Evolutionary conservation across 2,888 invertebrate species (phyloP), one percentile per base, ranked within the genome.

Genomic region (Shargacucullia verbasci): DNA sequence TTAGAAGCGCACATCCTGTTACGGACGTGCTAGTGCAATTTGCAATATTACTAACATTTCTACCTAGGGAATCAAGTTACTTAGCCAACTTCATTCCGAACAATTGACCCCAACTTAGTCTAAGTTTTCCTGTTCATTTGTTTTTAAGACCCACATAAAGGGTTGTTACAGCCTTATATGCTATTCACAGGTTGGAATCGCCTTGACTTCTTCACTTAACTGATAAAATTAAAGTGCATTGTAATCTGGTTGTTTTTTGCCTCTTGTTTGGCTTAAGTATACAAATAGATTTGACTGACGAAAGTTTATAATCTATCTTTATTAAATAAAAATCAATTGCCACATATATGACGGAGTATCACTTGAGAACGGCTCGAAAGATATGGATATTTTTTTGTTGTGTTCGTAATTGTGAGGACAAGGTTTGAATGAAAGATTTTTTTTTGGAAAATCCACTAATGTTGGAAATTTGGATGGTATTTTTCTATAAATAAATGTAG

Each of bases 41-140:
- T 50, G 45, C 59, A 65, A 48, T 66, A 52, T 55, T 66, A 59
- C 59, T n/a, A 8, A 14, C 52, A 56, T 52, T 55, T 45, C 48
- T 37, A 57, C 20, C 73, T 15, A 25, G 69, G 62, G 57, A 72
- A 43, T 61, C 46, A 54, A 71, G 35, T 66, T 50, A 71, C 67
- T 59, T 59, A 57, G 40, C 27, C 2, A 53, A 54, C 69, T 57
- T 35, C 56, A 72, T 68, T 72, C 62, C 34, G 9, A 57, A 20
- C 73, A 62, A 55, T 62, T 69, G 73, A 59, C 47, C 48, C 58
- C 12, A 63, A 73, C 46, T 70, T 73, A 49, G 46, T 40, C 50
- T 40, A 13, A 59, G 44, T 50, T 73, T 62, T 55, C 63, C 46
- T 59, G 46, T n/a, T 47, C 70, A 53, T 73, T 70, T 10, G 34